Evolutionary conservation across 2,888 invertebrate genomes (phyloP).

Genomic region (Ephialtes manifestator): DNA sequence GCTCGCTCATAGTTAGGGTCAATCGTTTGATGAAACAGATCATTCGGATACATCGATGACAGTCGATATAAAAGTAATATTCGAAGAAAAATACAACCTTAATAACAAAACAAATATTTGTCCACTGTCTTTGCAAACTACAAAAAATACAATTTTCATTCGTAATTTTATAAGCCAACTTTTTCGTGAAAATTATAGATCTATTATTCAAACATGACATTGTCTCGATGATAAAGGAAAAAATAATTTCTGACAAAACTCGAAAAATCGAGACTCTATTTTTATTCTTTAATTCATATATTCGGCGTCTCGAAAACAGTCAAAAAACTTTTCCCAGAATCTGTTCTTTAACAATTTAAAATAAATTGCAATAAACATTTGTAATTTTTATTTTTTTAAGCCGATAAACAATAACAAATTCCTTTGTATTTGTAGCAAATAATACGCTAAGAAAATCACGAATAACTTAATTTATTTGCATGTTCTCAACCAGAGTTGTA

Average conservation of each 20-base stretch:
- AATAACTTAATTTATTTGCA: too few relatives aligned
- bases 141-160: not conserved
- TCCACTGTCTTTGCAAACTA: too few relatives aligned
- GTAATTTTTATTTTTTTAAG: not conserved
- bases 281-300: not conserved
- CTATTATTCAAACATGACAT: too few relatives aligned
- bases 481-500: too few relatives aligned
- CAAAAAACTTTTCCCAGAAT: too few relatives aligned
- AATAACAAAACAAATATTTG: not conserved
- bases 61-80: not conserved
- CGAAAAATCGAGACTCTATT: not conserved
- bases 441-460: too few relatives aligned
- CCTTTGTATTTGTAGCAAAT: not conserved
- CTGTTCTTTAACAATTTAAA: too few relatives aligned
- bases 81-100: not conserved
- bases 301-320: too few relatives aligned
- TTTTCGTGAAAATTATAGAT: not conserved
- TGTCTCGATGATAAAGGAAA: too few relatives aligned
- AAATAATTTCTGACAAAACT: too few relatives aligned
- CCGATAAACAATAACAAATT: not conserved
- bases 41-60: not conserved
- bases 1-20: slow-evolving; percentile 1
- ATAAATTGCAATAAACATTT: not conserved
- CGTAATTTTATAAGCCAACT: not conserved
- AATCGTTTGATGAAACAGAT: slow-evolving; percentile 14